Base-by-base conservation (phyloP, 2,113 vertebrate species). In the Fregata magnificens region DNA sequence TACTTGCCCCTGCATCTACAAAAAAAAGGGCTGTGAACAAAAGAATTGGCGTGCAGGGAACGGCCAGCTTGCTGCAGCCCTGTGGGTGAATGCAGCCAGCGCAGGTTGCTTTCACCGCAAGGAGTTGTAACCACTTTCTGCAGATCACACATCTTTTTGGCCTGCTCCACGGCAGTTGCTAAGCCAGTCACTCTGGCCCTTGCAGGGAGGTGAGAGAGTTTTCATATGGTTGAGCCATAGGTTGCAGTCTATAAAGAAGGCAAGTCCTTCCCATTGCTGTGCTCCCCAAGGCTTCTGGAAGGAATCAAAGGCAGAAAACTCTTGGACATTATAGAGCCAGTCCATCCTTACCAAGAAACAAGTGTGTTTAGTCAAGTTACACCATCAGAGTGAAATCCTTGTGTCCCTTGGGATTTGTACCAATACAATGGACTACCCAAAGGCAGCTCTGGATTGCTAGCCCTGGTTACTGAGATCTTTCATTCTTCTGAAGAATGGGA, bases 41-140 rank as follows among this genome's bases (percentile, higher is more conserved):
- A 93, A 55, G 8, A 78, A n/a, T 6, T 42, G 47, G 9, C 2
- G 1, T 61, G 34, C n/a, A 56, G 28, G 50, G n/a, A 55, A 7
- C 0, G 0, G 42, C 29, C 55, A 81, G 52, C 32, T 67, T 3
- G 1, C 24, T 0, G 0, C 12, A 44, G 50, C 20, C 61, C 49
- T 50, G 34, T 16, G 63, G 14, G 11, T 69, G 61, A 79, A 56
- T 11, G 21, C 47, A 86, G 47, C 13, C 36, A 76, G 49, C 2
- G 19, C 26, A 40, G 56, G n/a, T 61, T 63, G 22, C 13, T 89
- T 87, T 85, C 19, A n/a, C 22, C 2, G 0, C 22, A 38, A 80
- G 63, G 49, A 85, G 66, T 2, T 62, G 26, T 17, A 61, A 45
- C 7, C 7, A 7, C 6, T 21, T 61, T 81, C 56, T 55, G 40